These are phyloP conservation scores for Pachyseris speciosa DNA, from an alignment of 64 coral and sea anemone species.

Conservation along the genomic window DNA sequence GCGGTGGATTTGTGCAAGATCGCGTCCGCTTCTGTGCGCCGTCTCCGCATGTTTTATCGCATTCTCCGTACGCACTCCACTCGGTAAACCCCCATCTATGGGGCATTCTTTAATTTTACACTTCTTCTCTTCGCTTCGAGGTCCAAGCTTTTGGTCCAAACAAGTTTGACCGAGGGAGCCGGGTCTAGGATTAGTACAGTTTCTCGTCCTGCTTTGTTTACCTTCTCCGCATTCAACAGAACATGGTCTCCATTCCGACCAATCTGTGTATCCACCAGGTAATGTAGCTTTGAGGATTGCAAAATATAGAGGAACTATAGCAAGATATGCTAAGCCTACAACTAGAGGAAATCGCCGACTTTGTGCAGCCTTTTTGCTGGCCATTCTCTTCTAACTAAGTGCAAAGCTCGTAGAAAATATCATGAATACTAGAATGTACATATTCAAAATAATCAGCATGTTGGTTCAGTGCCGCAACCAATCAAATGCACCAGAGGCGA, in stretches of 20 bases:
- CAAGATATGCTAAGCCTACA: background rate
- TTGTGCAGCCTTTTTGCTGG: too few relatives aligned
- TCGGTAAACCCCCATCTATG: slow-evolving; percentile 64
- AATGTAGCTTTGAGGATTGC: background rate
- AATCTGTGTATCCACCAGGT: slow-evolving; percentile 15
- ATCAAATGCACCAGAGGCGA: too few relatives aligned
- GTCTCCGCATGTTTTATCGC: slow-evolving; percentile 68
- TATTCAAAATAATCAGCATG: too few relatives aligned
- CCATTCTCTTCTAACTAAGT: too few relatives aligned
- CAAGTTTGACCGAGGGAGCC: slow-evolving; percentile 45
- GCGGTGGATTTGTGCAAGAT: slow-evolving; percentile 75
- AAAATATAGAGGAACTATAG: slow-evolving; percentile 16
- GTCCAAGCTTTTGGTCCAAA: slow-evolving; percentile 26
- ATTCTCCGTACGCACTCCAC: slow-evolving; percentile 64
- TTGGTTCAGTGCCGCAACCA: too few relatives aligned
- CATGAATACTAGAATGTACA: too few relatives aligned
- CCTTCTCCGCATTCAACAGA: slow-evolving; percentile 44
- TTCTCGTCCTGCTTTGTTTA: slow-evolving; percentile 33
- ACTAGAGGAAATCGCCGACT: too few relatives aligned
- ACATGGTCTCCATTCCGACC: slow-evolving; percentile 52
- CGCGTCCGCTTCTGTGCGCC: slow-evolving; percentile 66
- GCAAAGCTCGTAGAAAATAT: too few relatives aligned
- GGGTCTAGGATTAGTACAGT: slow-evolving; percentile 33
- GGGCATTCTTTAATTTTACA: slow-evolving; percentile 52
- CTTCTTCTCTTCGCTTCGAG: background rate